phyloP scores from a whole-genome alignment of 2,888 invertebrate species.

The Baccha elongata region DNA sequence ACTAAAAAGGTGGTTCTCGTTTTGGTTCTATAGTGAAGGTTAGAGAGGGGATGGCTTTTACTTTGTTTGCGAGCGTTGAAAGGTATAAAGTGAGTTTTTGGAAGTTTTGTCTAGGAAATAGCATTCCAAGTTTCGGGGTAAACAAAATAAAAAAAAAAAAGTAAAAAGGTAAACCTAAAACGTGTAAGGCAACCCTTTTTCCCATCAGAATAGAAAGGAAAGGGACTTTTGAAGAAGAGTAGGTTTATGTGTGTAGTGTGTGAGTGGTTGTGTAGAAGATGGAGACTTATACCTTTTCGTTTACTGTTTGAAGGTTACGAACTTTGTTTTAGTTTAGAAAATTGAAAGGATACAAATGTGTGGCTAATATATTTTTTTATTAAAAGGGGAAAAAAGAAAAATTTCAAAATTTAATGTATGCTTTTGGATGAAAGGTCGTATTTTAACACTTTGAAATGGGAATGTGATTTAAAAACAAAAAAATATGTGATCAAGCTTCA shows the following conservation, averaged over 20 bases:
- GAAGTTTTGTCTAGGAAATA: slow-evolving; percentile 70
- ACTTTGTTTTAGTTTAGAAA: slow-evolving; percentile 34
- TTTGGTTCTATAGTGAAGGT: neutral
- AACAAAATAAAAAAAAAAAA: slow-evolving; percentile 15
- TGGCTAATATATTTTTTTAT: slow-evolving; percentile 26
- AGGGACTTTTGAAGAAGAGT: slow-evolving; percentile 20
- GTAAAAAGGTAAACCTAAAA: slow-evolving; percentile 18
- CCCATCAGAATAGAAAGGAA: no score
- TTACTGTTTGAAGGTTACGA: slow-evolving; percentile 55
- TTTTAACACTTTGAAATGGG: slow-evolving; percentile 9
- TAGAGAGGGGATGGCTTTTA: slow-evolving; percentile 3
- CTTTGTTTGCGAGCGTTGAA: slow-evolving; percentile 71
- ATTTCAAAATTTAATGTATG: slow-evolving; percentile 9
- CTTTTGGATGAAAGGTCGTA: slow-evolving; percentile 9
- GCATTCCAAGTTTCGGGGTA: slow-evolving; percentile 62
- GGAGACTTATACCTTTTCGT: slow-evolving; percentile 25
- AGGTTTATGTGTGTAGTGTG: neutral
- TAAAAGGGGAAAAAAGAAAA: neutral
- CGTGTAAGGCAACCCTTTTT: slow-evolving; percentile 51
- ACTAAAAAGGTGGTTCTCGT: slow-evolving; percentile 22
- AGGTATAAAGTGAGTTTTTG: slow-evolving; percentile 72
- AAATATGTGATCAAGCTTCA: no score
- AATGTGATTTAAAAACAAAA: no score
- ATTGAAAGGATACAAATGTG: slow-evolving; percentile 48
- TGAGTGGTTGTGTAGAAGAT: neutral